phyloP scores from a whole-genome alignment of 2,888 invertebrate genomes.

The Troides helena region DNA sequence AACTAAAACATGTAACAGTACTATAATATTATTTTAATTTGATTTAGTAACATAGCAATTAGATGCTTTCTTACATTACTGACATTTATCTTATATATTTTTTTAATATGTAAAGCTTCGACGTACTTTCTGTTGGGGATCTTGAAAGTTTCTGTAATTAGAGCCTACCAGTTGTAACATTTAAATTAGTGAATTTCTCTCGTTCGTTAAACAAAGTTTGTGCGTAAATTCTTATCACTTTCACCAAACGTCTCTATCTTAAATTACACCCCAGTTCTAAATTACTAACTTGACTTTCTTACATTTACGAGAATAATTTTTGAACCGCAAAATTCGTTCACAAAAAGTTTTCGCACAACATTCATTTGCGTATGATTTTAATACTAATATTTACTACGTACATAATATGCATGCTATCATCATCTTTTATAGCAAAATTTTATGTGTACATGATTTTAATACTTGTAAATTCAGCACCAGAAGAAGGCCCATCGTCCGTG shows the following conservation, averaged over 20 bases:
- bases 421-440: not conserved
- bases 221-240: slow-evolving; percentile 39
- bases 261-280: slow-evolving; percentile 5
- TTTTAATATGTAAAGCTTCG: no score
- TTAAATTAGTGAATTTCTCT: slow-evolving; percentile 29
- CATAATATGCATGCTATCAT: no score
- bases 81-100: no score
- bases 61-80: no score
- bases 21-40: no score
- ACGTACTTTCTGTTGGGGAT: not conserved
- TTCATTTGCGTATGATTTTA: not conserved
- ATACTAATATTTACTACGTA: not conserved
- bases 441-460: not conserved
- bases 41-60: no score
- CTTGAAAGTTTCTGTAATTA: not conserved
- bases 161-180: slow-evolving; percentile 1
- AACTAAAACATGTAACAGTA: no score
- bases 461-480: slow-evolving; percentile 81
- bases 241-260: slow-evolving; percentile 38
- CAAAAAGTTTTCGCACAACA: not conserved
- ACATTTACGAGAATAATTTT: not conserved
- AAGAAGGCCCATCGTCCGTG: slow-evolving; percentile 87
- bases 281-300: slow-evolving; percentile 5
- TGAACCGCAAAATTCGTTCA: not conserved
- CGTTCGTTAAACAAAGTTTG: slow-evolving; percentile 10